Percentiles rank a stretch among this genome's conserved stretches.
phyloP scores from a whole-genome alignment of 2,888 invertebrate genomes.

The Acanthosepion pharaonis region DNA sequence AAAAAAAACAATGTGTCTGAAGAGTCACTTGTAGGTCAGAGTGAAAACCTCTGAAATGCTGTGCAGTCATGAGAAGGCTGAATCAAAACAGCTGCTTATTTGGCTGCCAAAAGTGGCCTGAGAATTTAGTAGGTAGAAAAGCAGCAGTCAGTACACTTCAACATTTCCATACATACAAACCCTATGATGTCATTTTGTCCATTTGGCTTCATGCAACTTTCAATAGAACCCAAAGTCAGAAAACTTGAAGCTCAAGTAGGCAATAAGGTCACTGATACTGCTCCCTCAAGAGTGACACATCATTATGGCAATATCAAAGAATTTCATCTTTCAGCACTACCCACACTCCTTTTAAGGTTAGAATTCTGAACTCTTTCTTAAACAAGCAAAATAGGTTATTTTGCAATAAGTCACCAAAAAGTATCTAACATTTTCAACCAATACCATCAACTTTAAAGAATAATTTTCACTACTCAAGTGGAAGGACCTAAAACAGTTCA shows the following conservation, averaged over 20 bases:
- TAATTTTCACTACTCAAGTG: no score
- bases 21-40: not conserved
- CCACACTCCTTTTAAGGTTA: not conserved
- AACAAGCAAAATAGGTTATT: not conserved
- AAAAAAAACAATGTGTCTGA: not conserved
- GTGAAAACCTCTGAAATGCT: not conserved
- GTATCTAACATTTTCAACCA: no score
- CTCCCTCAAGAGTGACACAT: not conserved
- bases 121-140: not conserved
- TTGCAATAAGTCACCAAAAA: not conserved
- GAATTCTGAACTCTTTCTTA: not conserved
- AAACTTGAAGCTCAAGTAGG: not conserved
- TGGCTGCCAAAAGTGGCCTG: constrained; percentile 20
- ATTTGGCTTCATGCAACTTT: not conserved
- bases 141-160: not conserved
- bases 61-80: not conserved
- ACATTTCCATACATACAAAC: not conserved
- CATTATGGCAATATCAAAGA: not conserved
- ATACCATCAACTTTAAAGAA: no score
- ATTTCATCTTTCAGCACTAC: not conserved
- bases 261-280: not conserved
- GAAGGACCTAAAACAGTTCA: no score
- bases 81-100: not conserved
- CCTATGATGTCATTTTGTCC: not conserved
- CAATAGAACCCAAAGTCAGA: not conserved